Percentiles rank a stretch among this genome's conserved stretches.
Evolutionary conservation across 2,888 invertebrate species (phyloP).

Genomic region (Chesias legatella): DNA sequence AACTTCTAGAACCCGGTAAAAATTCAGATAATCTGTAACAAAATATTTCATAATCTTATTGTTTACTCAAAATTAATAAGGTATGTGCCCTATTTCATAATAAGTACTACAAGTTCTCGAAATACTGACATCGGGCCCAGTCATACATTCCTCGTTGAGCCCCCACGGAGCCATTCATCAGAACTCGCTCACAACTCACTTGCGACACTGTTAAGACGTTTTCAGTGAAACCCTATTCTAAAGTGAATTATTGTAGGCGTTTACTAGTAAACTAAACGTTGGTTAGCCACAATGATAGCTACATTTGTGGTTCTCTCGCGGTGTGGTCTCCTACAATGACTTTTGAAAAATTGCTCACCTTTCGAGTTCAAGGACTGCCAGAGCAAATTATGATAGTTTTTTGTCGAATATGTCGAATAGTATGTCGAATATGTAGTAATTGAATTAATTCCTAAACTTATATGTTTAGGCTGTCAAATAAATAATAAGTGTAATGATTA

Average conservation of each 20-base stretch:
- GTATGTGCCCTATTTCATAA: slow-evolving; percentile 17
- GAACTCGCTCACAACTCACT: slow-evolving; percentile 44
- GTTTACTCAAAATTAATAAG: slow-evolving; percentile 13
- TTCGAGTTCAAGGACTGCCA: slow-evolving; percentile 33
- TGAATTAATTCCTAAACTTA: too few relatives aligned
- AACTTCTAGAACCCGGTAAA: too few relatives aligned
- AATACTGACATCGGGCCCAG: slow-evolving; percentile 41
- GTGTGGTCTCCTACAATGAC: slow-evolving; percentile 44
- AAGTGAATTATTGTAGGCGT: slow-evolving; percentile 56
- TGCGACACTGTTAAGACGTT: slow-evolving; percentile 53
- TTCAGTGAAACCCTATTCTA: slow-evolving; percentile 51
- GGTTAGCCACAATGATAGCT: slow-evolving; percentile 39
- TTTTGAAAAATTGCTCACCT: slow-evolving; percentile 40
- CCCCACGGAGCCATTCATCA: slow-evolving; percentile 50
- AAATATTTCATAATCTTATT: too few relatives aligned
- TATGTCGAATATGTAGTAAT: background rate
- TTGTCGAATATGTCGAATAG: slow-evolving; percentile 3
- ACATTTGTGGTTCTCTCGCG: slow-evolving; percentile 40
- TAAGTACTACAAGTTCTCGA: slow-evolving; percentile 30
- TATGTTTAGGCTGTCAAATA: too few relatives aligned
- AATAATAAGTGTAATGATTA: too few relatives aligned
- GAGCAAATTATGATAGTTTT: slow-evolving; percentile 21
- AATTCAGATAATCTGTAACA: too few relatives aligned
- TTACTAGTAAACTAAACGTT: slow-evolving; percentile 45
- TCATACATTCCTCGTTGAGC: slow-evolving; percentile 49